Percentiles rank a stretch among this genome's conserved stretches.
Evolutionary conservation across 2,113 vertebrate species (phyloP).

Genomic region (Tretioscincus oriximinensis): DNA sequence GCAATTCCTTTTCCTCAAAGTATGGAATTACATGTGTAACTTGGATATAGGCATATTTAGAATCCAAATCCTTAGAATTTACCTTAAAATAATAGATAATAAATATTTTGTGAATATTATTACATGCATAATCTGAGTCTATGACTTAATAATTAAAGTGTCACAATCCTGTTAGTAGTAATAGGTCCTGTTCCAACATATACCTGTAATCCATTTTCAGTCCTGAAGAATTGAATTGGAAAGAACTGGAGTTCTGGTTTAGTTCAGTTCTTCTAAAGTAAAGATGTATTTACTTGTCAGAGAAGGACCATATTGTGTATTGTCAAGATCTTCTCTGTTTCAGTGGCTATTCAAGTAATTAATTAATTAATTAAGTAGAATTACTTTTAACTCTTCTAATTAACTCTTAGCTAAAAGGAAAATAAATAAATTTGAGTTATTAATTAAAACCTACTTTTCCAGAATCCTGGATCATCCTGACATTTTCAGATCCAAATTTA

Average conservation of each 20-base stretch:
- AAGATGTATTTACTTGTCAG: too few species aligned
- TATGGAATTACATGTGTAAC: constrained; percentile 94
- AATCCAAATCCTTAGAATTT: constrained; percentile 97
- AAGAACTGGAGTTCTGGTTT: too few species aligned
- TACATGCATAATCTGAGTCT: background rate
- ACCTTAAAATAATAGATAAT: constrained; percentile 74
- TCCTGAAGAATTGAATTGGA: too few species aligned
- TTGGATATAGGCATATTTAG: constrained; percentile 97
- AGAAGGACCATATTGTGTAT: background rate
- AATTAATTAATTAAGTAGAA: too few species aligned
- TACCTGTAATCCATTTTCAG: too few species aligned
- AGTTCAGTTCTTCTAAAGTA: too few species aligned
- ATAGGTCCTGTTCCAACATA: too few species aligned
- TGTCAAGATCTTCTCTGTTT: background rate
- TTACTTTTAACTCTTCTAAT: background rate
- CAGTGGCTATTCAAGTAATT: too few species aligned
- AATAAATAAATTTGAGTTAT: background rate
- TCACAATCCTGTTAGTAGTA: background rate
- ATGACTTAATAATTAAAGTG: background rate
- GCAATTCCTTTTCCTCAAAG: constrained; percentile 94
- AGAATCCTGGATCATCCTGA: constrained; percentile 98
- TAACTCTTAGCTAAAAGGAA: background rate
- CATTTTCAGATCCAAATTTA: constrained; percentile 97
- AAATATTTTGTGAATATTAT: background rate
- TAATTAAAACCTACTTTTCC: constrained; percentile 80